Percentiles rank a stretch among this genome's conserved stretches.
Conservation (phyloP, 2,113 vertebrate genomes). For the Rattus rattus region DNA sequence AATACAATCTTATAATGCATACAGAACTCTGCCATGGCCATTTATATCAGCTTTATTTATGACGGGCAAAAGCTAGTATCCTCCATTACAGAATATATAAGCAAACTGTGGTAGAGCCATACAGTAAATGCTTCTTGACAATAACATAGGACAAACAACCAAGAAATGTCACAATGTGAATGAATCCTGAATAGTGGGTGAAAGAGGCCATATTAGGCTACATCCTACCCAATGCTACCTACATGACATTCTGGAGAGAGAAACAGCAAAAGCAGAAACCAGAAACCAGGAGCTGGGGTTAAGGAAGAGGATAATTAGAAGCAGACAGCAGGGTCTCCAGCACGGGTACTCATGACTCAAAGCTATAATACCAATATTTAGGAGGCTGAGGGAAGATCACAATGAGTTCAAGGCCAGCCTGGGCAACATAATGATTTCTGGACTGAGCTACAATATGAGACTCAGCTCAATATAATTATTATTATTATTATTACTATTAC, state of each 20-base stretch:
- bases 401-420: background rate
- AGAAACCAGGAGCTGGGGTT: background rate
- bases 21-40: conserved; percentile 26
- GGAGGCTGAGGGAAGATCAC: too few relatives aligned
- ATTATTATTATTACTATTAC: background rate
- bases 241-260: conserved; percentile 20
- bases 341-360: background rate
- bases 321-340: background rate
- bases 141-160: conserved; percentile 30
- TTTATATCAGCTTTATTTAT: conserved; percentile 23
- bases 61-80: conserved; percentile 17
- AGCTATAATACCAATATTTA: background rate
- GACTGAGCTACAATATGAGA: background rate
- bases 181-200: background rate
- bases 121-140: conserved; percentile 23
- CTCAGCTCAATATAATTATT: background rate
- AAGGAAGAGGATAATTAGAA: conserved; percentile 2
- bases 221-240: conserved; percentile 15
- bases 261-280: conserved; percentile 48
- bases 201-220: conserved; percentile 8
- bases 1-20: conserved; percentile 21
- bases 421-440: background rate
- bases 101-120: background rate
- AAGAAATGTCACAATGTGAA: background rate
- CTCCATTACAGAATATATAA: background rate